phyloP scores from a whole-genome alignment of 2,797 vertebrate genomes.

The Melopsittacus undulatus region DNA sequence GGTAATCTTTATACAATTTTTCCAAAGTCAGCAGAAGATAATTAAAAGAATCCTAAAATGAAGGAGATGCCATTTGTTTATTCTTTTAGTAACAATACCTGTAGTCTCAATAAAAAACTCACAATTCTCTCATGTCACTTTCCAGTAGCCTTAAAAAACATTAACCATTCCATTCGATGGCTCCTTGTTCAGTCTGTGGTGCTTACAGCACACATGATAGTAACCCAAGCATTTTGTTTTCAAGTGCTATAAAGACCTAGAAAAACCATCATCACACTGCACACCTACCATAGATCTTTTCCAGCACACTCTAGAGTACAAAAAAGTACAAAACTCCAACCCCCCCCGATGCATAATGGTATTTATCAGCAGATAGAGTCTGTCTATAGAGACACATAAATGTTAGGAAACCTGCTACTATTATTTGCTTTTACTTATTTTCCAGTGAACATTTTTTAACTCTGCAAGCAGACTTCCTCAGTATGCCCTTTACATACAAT shows the following conservation, averaged over 20 bases:
- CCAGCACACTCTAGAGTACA: background rate
- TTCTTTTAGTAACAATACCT: background rate
- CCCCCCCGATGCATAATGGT: background rate
- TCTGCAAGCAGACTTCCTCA: background rate
- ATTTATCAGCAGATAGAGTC: background rate
- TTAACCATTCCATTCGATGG: background rate
- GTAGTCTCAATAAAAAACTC: background rate
- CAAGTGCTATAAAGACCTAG: background rate
- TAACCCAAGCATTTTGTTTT: background rate
- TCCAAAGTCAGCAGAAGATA: background rate
- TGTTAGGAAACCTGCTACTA: background rate
- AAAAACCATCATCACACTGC: background rate
- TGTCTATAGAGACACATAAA: background rate
- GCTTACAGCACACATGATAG: background rate
- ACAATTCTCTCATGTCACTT: background rate
- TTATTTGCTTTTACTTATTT: background rate
- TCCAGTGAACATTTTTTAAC: background rate
- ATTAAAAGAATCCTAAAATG: background rate
- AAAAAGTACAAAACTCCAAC: background rate
- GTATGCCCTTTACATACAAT: background rate
- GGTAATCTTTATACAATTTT: background rate
- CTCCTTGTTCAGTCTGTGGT: background rate
- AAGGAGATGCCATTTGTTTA: background rate
- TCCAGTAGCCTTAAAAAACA: background rate
- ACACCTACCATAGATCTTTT: background rate